Evolutionary conservation across 2,888 invertebrate genomes (phyloP).

Genomic region (Eubasilissa splendida): DNA sequence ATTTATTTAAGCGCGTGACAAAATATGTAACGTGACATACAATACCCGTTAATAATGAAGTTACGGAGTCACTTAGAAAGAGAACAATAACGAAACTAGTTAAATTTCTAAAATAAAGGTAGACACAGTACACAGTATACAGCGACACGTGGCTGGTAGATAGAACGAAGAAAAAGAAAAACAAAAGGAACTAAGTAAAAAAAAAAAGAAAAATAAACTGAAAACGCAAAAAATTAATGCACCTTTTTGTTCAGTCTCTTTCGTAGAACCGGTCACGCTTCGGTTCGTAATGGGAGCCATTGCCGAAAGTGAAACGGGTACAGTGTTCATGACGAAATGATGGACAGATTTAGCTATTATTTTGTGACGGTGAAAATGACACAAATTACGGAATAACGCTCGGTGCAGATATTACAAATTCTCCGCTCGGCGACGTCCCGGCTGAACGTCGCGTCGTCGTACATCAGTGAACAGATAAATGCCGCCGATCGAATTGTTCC

Average conservation of each 20-base stretch:
- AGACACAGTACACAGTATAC: neutral
- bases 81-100: neutral
- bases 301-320: slow-evolving; percentile 38
- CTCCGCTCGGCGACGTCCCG: neutral
- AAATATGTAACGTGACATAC: neutral
- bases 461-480: neutral
- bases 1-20: slow-evolving; percentile 1
- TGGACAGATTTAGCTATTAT: slow-evolving; percentile 8
- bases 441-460: neutral
- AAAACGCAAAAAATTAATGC: slow-evolving; percentile 4
- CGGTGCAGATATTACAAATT: neutral
- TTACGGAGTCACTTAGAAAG: slow-evolving; percentile 1
- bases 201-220: slow-evolving; percentile 15
- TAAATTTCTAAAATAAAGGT: neutral
- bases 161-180: neutral
- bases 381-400: slow-evolving; percentile 27
- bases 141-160: neutral
- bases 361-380: slow-evolving; percentile 27
- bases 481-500: too few species aligned
- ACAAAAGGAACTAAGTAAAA: neutral
- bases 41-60: slow-evolving; percentile 1
- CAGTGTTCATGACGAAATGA: slow-evolving; percentile 20
- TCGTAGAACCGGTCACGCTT: slow-evolving; percentile 25
- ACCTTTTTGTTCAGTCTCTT: slow-evolving; percentile 13
- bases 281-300: slow-evolving; percentile 12